phyloP scores from a whole-genome alignment of 2,113 vertebrate species.

The Trichechus manatus region DNA sequence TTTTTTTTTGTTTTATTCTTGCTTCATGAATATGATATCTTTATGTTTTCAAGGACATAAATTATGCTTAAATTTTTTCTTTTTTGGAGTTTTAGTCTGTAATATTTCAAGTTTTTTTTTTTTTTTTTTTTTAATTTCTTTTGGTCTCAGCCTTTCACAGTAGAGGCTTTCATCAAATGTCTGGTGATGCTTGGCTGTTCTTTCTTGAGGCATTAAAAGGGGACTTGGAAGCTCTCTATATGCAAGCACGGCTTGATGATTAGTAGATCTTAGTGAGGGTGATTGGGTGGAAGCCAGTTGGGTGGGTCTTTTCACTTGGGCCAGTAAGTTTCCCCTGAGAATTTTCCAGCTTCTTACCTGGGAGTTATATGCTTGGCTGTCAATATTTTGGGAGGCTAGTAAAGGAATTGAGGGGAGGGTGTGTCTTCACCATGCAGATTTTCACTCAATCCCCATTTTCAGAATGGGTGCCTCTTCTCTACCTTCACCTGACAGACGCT shows the following conservation, averaged over 20 bases:
- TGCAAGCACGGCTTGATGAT: neutral
- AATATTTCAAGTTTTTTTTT: neutral
- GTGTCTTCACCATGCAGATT: neutral
- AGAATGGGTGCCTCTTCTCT: neutral
- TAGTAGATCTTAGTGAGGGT: neutral
- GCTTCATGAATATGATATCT: neutral
- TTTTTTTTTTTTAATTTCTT: no score
- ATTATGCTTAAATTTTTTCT: neutral
- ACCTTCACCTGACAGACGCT: neutral
- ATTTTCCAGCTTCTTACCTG: neutral
- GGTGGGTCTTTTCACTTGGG: neutral
- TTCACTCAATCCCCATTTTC: neutral
- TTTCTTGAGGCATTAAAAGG: neutral
- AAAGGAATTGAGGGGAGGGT: neutral
- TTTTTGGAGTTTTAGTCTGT: neutral
- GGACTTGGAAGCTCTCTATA: neutral
- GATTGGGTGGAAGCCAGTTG: neutral
- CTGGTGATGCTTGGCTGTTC: neutral
- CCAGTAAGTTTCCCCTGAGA: neutral
- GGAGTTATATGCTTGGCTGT: neutral
- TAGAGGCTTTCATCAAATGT: neutral
- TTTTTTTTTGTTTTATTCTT: no score
- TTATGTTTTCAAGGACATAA: neutral
- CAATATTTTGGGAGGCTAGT: neutral
- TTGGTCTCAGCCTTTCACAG: neutral